Percentiles rank a stretch among this genome's conserved stretches.
phyloP scores from a whole-genome alignment of 2,113 vertebrate genomes.

The Pseudopipra pipra region DNA sequence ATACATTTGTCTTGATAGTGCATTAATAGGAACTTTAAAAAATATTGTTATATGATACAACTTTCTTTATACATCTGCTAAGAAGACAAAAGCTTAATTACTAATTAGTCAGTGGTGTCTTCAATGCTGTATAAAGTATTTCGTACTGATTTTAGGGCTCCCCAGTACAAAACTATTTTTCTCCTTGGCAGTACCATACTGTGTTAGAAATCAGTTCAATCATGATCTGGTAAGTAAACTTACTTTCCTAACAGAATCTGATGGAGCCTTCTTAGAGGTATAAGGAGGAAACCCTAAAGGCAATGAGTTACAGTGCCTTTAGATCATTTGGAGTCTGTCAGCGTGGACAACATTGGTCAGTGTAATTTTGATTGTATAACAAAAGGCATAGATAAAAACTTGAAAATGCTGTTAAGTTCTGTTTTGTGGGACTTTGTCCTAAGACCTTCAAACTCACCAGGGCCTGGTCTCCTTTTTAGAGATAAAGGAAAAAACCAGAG shows the following conservation, averaged over 20 bases:
- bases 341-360: background rate
- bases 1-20: background rate
- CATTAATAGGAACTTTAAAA: background rate
- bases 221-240: background rate
- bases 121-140: background rate
- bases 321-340: background rate
- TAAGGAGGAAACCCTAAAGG: background rate
- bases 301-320: background rate
- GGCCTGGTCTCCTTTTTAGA: background rate
- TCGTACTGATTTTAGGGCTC: background rate
- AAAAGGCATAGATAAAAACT: background rate
- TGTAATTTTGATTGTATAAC: background rate
- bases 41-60: background rate
- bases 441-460: background rate
- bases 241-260: background rate
- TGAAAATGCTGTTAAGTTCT: background rate
- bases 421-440: background rate
- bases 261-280: background rate
- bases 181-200: background rate
- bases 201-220: background rate
- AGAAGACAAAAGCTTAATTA: background rate
- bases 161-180: background rate
- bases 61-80: conserved; percentile 12
- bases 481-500: background rate
- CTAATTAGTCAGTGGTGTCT: background rate